A percentile compares a stretch with the other conserved stretches of the same genome.
Conservation (phyloP, 2,113 vertebrate species). For the Eurystomus gularis region DNA sequence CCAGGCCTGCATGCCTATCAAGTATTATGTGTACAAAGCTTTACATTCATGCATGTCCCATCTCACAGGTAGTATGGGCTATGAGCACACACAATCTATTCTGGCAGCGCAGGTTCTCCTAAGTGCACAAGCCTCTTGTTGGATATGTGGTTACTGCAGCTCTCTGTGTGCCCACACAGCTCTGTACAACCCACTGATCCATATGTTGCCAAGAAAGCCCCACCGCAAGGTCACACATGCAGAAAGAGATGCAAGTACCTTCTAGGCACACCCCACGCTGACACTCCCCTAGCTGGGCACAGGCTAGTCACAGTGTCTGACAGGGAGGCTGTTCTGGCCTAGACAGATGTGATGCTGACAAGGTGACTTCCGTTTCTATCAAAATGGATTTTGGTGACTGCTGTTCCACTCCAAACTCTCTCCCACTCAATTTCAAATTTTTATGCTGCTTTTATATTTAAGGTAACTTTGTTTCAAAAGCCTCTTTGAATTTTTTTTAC, state of each 20-base stretch:
- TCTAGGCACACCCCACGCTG: not conserved
- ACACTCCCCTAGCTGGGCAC: not conserved
- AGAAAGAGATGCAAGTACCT: not conserved
- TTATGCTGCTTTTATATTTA: not conserved
- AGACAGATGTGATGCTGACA: not conserved
- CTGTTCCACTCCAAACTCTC: not conserved
- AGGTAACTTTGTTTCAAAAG: not conserved
- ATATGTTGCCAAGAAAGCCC: not conserved
- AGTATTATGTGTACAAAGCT: not conserved
- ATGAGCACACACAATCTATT: not conserved
- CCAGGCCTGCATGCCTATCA: not conserved
- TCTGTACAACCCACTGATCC: not conserved
- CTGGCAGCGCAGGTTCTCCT: not conserved
- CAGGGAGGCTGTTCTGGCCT: not conserved
- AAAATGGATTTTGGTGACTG: not conserved
- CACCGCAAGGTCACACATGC: not conserved
- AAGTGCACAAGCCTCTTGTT: not conserved
- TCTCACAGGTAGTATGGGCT: not conserved
- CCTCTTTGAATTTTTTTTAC: not conserved
- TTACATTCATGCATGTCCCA: not conserved
- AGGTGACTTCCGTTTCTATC: not conserved
- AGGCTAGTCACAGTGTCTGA: not conserved
- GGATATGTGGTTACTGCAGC: not conserved
- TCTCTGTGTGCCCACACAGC: not conserved
- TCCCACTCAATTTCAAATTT: not conserved